Evolutionary conservation across 2,888 invertebrate genomes (phyloP).

Genomic region (Drosophila neonasuta): DNA sequence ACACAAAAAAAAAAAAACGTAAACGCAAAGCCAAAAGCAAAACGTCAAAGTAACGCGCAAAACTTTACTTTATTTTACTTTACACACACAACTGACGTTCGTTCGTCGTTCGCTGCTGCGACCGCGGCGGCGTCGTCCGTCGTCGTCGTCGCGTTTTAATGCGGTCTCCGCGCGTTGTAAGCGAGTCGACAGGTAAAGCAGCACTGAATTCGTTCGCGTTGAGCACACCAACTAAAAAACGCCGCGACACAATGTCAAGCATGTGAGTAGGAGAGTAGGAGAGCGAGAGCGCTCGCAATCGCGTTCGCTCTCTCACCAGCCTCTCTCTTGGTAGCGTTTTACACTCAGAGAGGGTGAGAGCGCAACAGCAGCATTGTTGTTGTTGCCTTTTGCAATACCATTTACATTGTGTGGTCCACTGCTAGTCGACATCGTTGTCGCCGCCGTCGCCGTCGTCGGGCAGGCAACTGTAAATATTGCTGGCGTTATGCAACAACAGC

Average conservation of each 20-base stretch:
- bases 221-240: slow-evolving; percentile 50
- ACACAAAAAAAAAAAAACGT: too few relatives aligned
- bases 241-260: slow-evolving; percentile 36
- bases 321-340: background rate
- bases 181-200: slow-evolving; percentile 77
- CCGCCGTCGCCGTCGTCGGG: slow-evolving; percentile 12
- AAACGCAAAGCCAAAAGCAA: slow-evolving; percentile 35
- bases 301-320: background rate
- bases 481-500: slow-evolving; percentile 65
- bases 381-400: slow-evolving; percentile 46
- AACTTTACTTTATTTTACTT: slow-evolving; percentile 34
- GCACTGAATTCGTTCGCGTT: slow-evolving; percentile 59
- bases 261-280: slow-evolving; percentile 22
- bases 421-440: slow-evolving; percentile 18
- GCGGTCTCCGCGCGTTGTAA: slow-evolving; percentile 63
- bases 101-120: slow-evolving; percentile 42
- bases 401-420: slow-evolving; percentile 55
- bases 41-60: slow-evolving; percentile 59
- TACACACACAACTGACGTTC: slow-evolving; percentile 36
- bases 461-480: slow-evolving; percentile 54
- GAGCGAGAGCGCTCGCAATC: slow-evolving; percentile 1
- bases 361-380: background rate
- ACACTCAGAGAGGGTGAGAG: slow-evolving; percentile 2
- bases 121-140: slow-evolving; percentile 53
- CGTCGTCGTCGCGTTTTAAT: slow-evolving; percentile 53